Evolutionary conservation across 2,113 vertebrate genomes (phyloP).

Genomic region (Ornithorhynchus anatinus): DNA sequence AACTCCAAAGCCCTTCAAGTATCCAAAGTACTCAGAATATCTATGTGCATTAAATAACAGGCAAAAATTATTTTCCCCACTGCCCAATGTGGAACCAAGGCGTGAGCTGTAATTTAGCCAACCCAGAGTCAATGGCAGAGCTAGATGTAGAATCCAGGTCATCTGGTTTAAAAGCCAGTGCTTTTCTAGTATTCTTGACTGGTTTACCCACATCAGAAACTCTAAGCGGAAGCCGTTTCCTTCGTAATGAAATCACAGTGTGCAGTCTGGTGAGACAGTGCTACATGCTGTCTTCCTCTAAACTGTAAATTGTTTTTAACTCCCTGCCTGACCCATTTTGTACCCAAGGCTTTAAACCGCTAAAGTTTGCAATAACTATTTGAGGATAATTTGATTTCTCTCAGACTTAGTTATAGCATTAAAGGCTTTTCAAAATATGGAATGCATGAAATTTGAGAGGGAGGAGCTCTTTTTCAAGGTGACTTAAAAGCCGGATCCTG

Average conservation of each 20-base stretch:
- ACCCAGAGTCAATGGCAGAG: background rate
- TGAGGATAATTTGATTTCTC: background rate
- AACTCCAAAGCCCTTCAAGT: too few relatives aligned
- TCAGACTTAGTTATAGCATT: background rate
- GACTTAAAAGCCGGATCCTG: conserved; percentile 16
- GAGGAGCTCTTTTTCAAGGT: background rate
- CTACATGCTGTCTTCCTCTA: background rate
- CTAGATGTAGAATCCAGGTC: background rate
- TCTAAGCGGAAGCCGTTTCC: background rate
- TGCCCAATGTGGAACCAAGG: too few relatives aligned
- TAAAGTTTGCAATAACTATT: background rate
- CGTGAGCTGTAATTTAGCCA: too few relatives aligned
- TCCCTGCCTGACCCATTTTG: background rate
- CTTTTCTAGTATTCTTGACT: background rate
- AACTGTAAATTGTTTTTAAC: background rate
- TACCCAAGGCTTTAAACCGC: background rate
- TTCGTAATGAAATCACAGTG: background rate
- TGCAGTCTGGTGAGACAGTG: background rate
- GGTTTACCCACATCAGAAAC: background rate
- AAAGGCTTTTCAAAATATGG: background rate
- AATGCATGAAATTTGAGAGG: background rate
- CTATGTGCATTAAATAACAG: too few relatives aligned
- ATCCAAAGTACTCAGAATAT: too few relatives aligned
- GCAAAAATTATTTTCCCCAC: too few relatives aligned
- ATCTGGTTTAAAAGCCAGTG: background rate